Conservation (phyloP, 2,797 vertebrate species). For the Miichthys miiuy region DNA sequence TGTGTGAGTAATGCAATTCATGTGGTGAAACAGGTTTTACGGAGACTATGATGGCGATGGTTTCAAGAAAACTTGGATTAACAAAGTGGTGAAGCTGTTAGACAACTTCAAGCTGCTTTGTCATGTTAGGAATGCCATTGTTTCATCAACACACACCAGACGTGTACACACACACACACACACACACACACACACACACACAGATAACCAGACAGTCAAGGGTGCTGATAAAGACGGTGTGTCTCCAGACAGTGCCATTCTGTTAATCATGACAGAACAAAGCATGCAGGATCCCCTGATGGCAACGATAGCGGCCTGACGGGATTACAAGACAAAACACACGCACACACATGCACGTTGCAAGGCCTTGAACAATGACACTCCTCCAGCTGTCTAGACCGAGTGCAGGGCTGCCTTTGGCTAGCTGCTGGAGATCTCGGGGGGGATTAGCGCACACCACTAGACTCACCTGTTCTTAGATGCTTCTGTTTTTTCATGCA, state of each 20-base stretch:
- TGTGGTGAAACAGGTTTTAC: slow-evolving; percentile 67
- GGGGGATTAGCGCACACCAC: slow-evolving; percentile 63
- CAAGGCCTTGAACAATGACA: slow-evolving; percentile 69
- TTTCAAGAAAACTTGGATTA: slow-evolving; percentile 32
- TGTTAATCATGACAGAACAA: slow-evolving; percentile 73
- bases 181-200: slow-evolving; percentile 13
- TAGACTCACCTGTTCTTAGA: slow-evolving; percentile 75
- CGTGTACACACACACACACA: slow-evolving; percentile 6
- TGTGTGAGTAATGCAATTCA: slow-evolving; percentile 29
- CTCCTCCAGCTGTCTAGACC: slow-evolving; percentile 76
- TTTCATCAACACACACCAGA: slow-evolving; percentile 47
- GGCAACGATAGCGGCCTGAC: slow-evolving; percentile 69
- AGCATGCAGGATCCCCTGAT: slow-evolving; percentile 66
- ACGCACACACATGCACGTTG: slow-evolving; percentile 1
- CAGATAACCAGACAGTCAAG: slow-evolving; percentile 38
- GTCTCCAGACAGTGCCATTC: slow-evolving; percentile 60
- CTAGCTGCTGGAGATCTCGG: slow-evolving; percentile 63
- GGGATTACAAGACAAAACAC: slow-evolving; percentile 46
- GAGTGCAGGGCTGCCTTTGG: slow-evolving; percentile 52
- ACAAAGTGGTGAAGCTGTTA: slow-evolving; percentile 29
- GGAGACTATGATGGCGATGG: slow-evolving; percentile 13
- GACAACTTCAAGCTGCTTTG: slow-evolving; percentile 49
- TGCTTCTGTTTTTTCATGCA: slow-evolving; percentile 55
- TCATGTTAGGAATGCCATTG: slow-evolving; percentile 58
- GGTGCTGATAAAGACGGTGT: slow-evolving; percentile 62